Evolutionary conservation across 2,888 invertebrate species (phyloP).

Genomic region (Amiota communis): DNA sequence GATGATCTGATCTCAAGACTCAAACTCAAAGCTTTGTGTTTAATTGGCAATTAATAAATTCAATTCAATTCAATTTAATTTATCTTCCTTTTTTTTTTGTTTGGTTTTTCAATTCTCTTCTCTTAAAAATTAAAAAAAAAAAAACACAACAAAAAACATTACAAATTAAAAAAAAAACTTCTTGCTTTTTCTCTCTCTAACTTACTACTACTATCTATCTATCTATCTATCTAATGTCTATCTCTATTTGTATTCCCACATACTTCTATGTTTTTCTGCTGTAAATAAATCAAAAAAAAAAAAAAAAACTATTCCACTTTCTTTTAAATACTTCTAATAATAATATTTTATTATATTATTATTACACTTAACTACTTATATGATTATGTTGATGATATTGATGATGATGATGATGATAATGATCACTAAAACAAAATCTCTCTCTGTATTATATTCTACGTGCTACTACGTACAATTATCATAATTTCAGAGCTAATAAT

Average conservation of each 20-base stretch:
- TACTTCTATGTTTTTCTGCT: conserved; percentile 22
- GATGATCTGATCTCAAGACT: too few relatives aligned
- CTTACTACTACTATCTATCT: too few relatives aligned
- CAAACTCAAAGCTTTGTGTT: conserved; percentile 19
- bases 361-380: not conserved
- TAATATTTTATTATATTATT: not conserved
- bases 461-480: conserved; percentile 65
- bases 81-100: conserved; percentile 32
- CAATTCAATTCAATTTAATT: not conserved
- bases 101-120: conserved; percentile 45
- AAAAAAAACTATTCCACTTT: conserved; percentile 49
- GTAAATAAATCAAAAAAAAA: conserved; percentile 35
- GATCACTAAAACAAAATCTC: conserved; percentile 45
- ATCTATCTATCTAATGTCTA: too few relatives aligned
- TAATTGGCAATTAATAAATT: conserved; percentile 19
- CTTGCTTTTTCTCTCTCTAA: too few relatives aligned
- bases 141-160: conserved; percentile 5
- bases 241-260: not conserved
- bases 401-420: conserved; percentile 16
- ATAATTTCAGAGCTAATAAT: conserved; percentile 81
- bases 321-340: too few relatives aligned
- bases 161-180: too few relatives aligned
- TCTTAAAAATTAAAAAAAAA: conserved; percentile 34
- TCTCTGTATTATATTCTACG: conserved; percentile 56
- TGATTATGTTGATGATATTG: conserved; percentile 16